These are phyloP conservation scores for Caenorhabditis elegans DNA, from an alignment of 1,140 invertebrate species.

Conservation along the genomic window WBcel235 BX284606.5:11064001-11064500, in stretches of 20 bases:
- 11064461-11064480: too few species aligned
- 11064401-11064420: slow-evolving; percentile 33
- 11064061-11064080: slow-evolving; percentile 50
- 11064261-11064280: neutral
- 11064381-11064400: neutral
- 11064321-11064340: neutral
- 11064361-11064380: neutral
- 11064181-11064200: slow-evolving; percentile 50
- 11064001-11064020: slow-evolving; percentile 28
- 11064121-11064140: slow-evolving; percentile 51
- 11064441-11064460: neutral
- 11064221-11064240: neutral
- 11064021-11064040: too few species aligned
- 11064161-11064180: slow-evolving; percentile 52
- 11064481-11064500: too few species aligned
- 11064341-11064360: neutral
- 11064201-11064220: neutral
- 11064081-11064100: slow-evolving; percentile 50
- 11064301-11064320: slow-evolving; percentile 2
- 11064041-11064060: slow-evolving; percentile 36
- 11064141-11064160: slow-evolving; percentile 55
- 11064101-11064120: slow-evolving; percentile 51
- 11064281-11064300: slow-evolving; percentile 15
- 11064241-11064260: neutral
- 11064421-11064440: slow-evolving; percentile 4